Conservation (phyloP, 64 coral and sea anemone genomes). For the Anthopleura sola region DNA sequence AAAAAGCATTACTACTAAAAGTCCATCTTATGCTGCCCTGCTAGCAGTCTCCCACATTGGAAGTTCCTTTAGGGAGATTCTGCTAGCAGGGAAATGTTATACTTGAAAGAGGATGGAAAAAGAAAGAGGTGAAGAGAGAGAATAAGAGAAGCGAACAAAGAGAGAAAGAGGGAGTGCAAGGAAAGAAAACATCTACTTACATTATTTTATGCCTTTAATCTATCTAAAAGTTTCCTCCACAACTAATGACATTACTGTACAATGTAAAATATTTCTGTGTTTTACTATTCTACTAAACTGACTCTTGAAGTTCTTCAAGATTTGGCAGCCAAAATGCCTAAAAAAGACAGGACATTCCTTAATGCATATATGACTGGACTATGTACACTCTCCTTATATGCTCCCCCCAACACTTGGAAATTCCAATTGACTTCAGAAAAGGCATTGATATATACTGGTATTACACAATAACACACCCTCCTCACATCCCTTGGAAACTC, state of each 20-base stretch:
- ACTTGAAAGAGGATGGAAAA: neutral
- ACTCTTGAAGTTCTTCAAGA: constrained; percentile 74
- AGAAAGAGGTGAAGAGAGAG: neutral
- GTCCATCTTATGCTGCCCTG: too few relatives aligned
- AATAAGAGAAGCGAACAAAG: too few relatives aligned
- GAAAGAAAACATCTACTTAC: neutral
- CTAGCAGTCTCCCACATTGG: too few relatives aligned
- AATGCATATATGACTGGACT: neutral
- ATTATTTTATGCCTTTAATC: neutral
- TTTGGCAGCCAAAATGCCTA: constrained; percentile 91
- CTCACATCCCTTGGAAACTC: too few relatives aligned
- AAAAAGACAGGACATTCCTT: neutral
- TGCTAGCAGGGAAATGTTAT: neutral
- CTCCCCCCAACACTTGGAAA: too few relatives aligned
- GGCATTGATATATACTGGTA: too few relatives aligned
- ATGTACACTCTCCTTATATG: neutral
- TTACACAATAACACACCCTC: too few relatives aligned
- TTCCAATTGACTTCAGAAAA: too few relatives aligned
- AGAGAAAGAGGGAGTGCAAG: too few relatives aligned
- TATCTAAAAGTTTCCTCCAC: neutral
- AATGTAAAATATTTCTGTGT: too few relatives aligned
- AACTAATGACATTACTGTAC: neutral
- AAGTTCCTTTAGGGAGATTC: too few relatives aligned
- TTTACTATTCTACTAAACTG: constrained; percentile 21
- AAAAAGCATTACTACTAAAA: too few relatives aligned